A percentile compares a stretch with the other conserved stretches of the same genome.
These are phyloP conservation scores for Papilio elwesi DNA, from an alignment of 2,888 invertebrate species.

Conservation along the genomic window DNA sequence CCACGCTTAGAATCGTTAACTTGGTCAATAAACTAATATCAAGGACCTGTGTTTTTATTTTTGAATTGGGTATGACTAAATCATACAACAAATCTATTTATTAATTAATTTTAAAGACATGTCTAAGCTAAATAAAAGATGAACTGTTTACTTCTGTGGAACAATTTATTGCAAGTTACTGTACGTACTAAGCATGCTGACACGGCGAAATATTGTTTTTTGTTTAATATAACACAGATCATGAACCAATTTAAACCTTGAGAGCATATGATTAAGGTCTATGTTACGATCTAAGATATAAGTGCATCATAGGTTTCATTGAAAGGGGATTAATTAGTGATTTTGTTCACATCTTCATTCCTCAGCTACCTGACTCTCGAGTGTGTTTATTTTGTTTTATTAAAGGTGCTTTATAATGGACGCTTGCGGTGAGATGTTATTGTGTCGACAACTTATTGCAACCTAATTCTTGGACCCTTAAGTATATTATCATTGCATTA, in stretches of 20 bases:
- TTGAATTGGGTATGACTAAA: no score
- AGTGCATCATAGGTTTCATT: slow-evolving; percentile 37
- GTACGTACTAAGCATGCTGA: slow-evolving; percentile 49
- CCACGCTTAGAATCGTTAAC: no score
- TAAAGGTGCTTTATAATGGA: slow-evolving; percentile 51
- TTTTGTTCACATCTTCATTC: slow-evolving; percentile 56
- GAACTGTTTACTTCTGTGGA: neutral
- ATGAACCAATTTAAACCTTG: slow-evolving; percentile 17
- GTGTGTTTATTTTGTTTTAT: slow-evolving; percentile 51
- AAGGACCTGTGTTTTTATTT: no score
- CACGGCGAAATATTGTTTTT: slow-evolving; percentile 44
- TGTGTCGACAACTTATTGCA: slow-evolving; percentile 41
- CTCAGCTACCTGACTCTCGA: slow-evolving; percentile 58
- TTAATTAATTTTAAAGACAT: neutral
- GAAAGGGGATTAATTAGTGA: slow-evolving; percentile 61
- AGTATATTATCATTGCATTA: slow-evolving; percentile 26
- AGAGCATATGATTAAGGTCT: slow-evolving; percentile 13
- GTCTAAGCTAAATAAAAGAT: neutral
- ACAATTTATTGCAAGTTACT: slow-evolving; percentile 39
- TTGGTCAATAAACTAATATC: no score
- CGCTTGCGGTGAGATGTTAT: slow-evolving; percentile 46
- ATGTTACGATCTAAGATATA: slow-evolving; percentile 32
- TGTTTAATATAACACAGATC: slow-evolving; percentile 4
- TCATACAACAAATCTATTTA: no score
- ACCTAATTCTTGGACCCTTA: slow-evolving; percentile 21